A percentile compares a stretch with the other conserved stretches of the same genome.
Evolutionary conservation across 2,888 invertebrate species (phyloP).

Genomic region (Sipha maydis): DNA sequence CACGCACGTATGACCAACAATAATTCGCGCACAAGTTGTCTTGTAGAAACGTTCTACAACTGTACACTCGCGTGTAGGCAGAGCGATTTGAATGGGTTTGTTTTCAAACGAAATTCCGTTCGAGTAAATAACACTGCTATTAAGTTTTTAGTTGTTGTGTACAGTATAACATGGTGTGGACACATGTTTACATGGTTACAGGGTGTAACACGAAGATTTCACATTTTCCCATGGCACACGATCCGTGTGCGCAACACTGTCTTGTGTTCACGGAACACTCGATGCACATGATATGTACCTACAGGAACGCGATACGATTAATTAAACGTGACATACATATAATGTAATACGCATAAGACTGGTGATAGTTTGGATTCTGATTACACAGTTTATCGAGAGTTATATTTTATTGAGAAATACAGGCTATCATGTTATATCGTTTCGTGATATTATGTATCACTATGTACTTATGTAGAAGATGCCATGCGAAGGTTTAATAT

Average conservation of each 20-base stretch:
- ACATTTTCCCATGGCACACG: not conserved
- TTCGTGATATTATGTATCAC: too few relatives aligned
- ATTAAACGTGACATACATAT: not conserved
- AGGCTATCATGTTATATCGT: too few relatives aligned
- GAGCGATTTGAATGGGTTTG: constrained; percentile 40
- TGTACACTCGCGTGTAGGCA: not conserved
- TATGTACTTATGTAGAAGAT: too few relatives aligned
- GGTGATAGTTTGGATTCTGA: too few relatives aligned
- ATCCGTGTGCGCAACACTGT: not conserved
- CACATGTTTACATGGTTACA: too few relatives aligned
- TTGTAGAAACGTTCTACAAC: not conserved
- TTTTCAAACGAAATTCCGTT: constrained; percentile 19
- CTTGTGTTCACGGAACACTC: too few relatives aligned
- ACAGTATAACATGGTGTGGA: too few relatives aligned
- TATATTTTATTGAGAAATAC: too few relatives aligned
- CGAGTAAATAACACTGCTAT: not conserved
- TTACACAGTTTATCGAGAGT: too few relatives aligned
- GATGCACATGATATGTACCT: not conserved
- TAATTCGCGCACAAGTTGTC: not conserved
- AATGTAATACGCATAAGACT: not conserved
- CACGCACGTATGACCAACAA: not conserved
- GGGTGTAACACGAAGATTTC: too few relatives aligned
- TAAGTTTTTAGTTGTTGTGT: not conserved
- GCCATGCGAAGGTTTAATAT: too few relatives aligned
- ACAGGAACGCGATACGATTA: not conserved